phyloP scores from a whole-genome alignment of 2,888 invertebrate genomes.

The Copidosoma aretas region DNA sequence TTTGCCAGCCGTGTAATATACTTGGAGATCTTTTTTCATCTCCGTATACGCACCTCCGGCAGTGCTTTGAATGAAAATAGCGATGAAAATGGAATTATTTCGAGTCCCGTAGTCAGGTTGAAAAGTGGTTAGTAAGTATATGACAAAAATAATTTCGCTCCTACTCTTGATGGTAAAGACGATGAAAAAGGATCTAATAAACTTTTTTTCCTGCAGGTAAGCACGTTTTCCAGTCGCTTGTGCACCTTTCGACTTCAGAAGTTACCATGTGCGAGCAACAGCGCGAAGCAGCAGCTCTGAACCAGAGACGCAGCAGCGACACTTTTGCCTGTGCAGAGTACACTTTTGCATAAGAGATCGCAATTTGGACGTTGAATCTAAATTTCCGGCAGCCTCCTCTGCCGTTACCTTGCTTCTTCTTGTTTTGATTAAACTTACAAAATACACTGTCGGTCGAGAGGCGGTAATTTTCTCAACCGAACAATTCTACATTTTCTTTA shows the following conservation, averaged over 20 bases:
- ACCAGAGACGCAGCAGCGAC: not conserved
- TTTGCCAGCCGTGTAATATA: not conserved
- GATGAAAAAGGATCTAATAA: constrained; percentile 17
- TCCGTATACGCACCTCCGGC: too few relatives aligned
- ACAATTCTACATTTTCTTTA: too few relatives aligned
- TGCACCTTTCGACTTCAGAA: constrained; percentile 21
- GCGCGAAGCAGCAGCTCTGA: not conserved
- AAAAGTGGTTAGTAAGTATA: too few relatives aligned
- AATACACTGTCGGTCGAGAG: not conserved
- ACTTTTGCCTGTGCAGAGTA: not conserved
- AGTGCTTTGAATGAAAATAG: too few relatives aligned
- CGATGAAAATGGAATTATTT: too few relatives aligned
- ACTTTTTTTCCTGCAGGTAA: not conserved
- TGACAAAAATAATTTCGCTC: too few relatives aligned
- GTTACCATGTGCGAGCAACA: constrained; percentile 12
- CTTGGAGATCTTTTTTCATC: too few relatives aligned
- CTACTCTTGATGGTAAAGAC: not conserved
- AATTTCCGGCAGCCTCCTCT: constrained; percentile 44
- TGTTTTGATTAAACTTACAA: not conserved
- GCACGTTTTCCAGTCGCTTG: constrained; percentile 14
- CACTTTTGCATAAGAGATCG: constrained; percentile 43
- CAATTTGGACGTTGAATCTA: constrained; percentile 52
- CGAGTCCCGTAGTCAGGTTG: too few relatives aligned
- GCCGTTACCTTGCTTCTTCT: constrained; percentile 6
- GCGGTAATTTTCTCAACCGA: too few relatives aligned